Conservation (phyloP, 1,140 invertebrate species). For the Euglossa dilemma region DNA sequence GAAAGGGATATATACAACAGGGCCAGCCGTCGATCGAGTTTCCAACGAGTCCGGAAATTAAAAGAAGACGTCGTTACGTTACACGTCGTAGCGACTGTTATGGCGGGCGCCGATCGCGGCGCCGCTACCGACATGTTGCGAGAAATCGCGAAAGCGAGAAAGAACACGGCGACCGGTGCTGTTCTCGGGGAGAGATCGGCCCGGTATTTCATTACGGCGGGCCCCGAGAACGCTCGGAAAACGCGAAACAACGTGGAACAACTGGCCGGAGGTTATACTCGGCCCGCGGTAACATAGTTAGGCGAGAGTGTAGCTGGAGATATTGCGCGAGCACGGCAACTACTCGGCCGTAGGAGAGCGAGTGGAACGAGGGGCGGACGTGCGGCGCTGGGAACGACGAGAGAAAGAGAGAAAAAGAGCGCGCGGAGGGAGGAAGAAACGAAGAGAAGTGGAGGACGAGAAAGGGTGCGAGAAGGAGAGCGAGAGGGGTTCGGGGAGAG, state of each 20-base stretch:
- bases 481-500: conserved; percentile 68
- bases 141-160: background rate
- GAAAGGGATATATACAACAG: too few relatives aligned
- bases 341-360: conserved; percentile 2
- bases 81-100: background rate
- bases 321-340: conserved; percentile 25
- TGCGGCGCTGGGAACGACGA: background rate
- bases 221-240: conserved; percentile 44
- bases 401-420: conserved; percentile 23
- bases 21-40: background rate
- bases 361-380: background rate
- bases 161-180: too few relatives aligned
- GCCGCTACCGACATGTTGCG: too few relatives aligned
- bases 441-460: conserved; percentile 31
- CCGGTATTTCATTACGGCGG: conserved; percentile 43
- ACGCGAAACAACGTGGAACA: conserved; percentile 58
- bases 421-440: conserved; percentile 40
- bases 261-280: conserved; percentile 54
- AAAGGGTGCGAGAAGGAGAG: conserved; percentile 68
- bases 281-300: conserved; percentile 65
- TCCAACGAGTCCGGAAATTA: conserved; percentile 1
- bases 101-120: background rate
- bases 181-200: too few relatives aligned
- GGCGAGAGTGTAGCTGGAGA: conserved; percentile 47
- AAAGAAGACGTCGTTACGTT: conserved; percentile 5